Conservation (phyloP, 2,888 invertebrate genomes). For the Mantis religiosa region DNA sequence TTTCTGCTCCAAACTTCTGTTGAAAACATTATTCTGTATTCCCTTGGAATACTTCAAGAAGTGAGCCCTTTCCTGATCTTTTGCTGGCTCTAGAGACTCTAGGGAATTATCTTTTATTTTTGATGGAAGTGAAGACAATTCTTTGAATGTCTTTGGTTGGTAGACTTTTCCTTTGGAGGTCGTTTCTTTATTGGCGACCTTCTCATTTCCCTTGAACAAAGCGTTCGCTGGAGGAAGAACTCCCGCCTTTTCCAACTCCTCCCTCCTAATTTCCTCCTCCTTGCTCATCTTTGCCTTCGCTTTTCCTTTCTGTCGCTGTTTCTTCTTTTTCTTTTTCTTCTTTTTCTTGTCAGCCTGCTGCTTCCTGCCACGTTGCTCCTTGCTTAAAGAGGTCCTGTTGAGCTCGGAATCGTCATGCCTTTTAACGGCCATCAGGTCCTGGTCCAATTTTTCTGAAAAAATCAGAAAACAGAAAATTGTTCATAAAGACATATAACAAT, state of each 20-base stretch:
- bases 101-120: slow-evolving; percentile 2
- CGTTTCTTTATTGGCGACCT: background rate
- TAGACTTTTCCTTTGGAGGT: background rate
- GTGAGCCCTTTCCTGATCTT: background rate
- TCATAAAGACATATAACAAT: no score
- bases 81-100: background rate
- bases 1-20: background rate
- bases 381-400: background rate
- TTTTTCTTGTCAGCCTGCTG: slow-evolving; percentile 23
- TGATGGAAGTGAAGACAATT: background rate
- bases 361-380: background rate
- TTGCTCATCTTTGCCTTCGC: background rate
- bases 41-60: background rate
- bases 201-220: background rate
- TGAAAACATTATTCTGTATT: background rate
- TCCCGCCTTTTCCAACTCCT: slow-evolving; percentile 23
- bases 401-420: background rate
- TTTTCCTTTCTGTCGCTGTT: slow-evolving; percentile 13
- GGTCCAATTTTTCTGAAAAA: slow-evolving; percentile 24
- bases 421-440: slow-evolving; percentile 12
- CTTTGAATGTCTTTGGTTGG: background rate
- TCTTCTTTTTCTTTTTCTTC: slow-evolving; percentile 26
- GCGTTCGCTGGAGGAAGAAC: slow-evolving; percentile 1
- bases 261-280: slow-evolving; percentile 9
- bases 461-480: no score